Evolutionary conservation across 2,113 vertebrate species (phyloP), one percentile per base, ranked within the genome.

Genomic region (Zosterops hypoxanthus): DNA sequence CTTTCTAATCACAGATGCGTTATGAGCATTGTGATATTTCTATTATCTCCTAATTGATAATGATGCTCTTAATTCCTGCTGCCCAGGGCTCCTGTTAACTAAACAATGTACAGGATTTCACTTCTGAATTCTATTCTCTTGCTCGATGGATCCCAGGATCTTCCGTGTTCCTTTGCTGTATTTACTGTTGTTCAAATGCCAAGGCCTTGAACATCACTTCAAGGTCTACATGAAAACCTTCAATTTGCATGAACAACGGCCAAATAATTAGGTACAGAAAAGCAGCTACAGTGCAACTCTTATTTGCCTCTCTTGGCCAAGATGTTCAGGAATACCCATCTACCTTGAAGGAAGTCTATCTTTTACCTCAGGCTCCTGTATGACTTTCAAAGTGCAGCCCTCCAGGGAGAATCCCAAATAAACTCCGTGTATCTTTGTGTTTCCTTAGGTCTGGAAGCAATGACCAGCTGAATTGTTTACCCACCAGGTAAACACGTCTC

Each of bases 41-140:
- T 84, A 65, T 96, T 92, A 95, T 31, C 26, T 24, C 23, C 39
- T 95, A 81, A 87, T 65, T 90, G 59, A 41, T 29, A 84, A 84
- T 64, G 25, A 89, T 77, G 68, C 13, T 81, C 14, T 72, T 65
- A 53, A 59, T 83, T 86, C 49, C 63, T 80, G 59, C 63, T 72
- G 52, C 81, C 25, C 22, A 36, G 46, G 57, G 49, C 26, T 86
- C 14, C 69, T 28, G 31, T 57, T 86, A 94, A 47, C 14, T 56
- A 77, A 83, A 72, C 15, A 68, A 47, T 5, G 2, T 56, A 59
- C 59, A 86, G 81, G 59, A 59, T 87, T 76, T 92, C 20, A 77
- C 17, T 81, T 92, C 26, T n/a, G 55, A 80, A 56, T 77, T 77
- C 24, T 84, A 12, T 57, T 64, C 19, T 60, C 57, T 42, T 68